Percentiles rank a stretch among this genome's conserved stretches.
Evolutionary conservation across 35 echinoderm and acorn worm genomes (phyloP).

Genomic region (Diadema setosum): DNA sequence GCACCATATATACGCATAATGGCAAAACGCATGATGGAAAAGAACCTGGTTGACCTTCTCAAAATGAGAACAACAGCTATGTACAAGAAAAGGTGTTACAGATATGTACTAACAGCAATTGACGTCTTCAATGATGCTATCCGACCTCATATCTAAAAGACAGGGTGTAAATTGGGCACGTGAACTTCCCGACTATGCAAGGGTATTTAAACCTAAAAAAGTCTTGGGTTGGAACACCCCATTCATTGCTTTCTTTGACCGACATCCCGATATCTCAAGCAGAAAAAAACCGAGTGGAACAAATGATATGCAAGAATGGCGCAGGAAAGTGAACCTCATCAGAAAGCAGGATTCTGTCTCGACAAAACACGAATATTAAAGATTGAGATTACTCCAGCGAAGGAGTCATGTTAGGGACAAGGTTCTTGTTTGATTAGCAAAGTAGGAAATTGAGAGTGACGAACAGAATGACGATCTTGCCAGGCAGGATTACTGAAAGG

Average conservation of each 20-base stretch:
- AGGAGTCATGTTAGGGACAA: not conserved
- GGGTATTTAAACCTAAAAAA: constrained; percentile 6
- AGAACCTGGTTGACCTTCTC: not conserved
- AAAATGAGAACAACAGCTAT: not conserved
- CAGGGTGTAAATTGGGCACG: not conserved
- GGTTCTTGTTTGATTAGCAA: constrained; percentile 25
- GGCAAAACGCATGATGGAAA: not conserved
- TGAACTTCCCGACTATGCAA: not conserved
- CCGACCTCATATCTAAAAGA: not conserved
- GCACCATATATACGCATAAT: not conserved
- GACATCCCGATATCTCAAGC: not conserved
- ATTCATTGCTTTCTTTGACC: constrained; percentile 2
- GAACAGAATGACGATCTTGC: constrained; percentile 15
- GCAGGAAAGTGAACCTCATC: constrained; percentile 4
- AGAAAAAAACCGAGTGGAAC: not conserved
- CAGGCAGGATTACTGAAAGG: constrained; percentile 2
- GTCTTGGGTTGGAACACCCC: constrained; percentile 1
- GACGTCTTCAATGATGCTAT: not conserved
- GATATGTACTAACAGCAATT: constrained; percentile 5
- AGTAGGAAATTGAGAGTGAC: constrained; percentile 27
- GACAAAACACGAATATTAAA: not conserved
- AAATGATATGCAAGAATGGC: not conserved
- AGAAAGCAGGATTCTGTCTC: not conserved
- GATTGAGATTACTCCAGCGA: constrained; percentile 1
- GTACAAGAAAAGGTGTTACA: not conserved